Base-by-base conservation (phyloP, 2,113 vertebrate species). In the Hymenochirus boettgeri region DNA sequence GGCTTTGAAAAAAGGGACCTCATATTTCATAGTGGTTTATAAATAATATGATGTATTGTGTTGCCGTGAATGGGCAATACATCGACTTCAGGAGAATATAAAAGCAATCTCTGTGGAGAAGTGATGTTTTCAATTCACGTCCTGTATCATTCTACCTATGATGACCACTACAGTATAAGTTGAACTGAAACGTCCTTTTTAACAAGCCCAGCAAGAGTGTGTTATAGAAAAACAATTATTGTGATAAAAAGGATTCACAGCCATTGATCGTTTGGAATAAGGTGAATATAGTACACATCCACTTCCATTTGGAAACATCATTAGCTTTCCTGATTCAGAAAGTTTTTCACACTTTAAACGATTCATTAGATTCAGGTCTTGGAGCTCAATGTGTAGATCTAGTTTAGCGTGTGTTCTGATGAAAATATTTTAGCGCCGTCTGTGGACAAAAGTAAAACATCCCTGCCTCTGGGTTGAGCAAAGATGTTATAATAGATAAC, bases 301-400 rank as follows among this genome's bases (percentile, higher is more conserved):
- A 78, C 78, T 65, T 71, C 83, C 93, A 92, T 95, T 89, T 93
- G 92, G 90, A 89, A 92, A 91, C 83, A 75, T 90, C 90, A 84
- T 91, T 90, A 93, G 87, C 83, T 86, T 82, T 83, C 85, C 78
- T 76, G 70, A 80, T 87, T 89, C 88, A 80, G 92, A 91, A 96
- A 93, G 91, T 92, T 94, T 48, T 95, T 93, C 91, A 94, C 92
- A 95, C 93, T 94, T 93, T 93, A 95, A n/a, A n/a, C 86, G 90
- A 93, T 91, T 92, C 93, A 97, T 98, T 97, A 97, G 93, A 82
- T 82, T 77, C 74, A 42, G 88, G 89, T 84, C 89, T 83, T 84
- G 77, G 85, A 86, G 91, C 92, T 88, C 81, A 76, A 75, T 75
- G 66, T n/a, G 70, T 65, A n/a, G 75, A 75, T 65, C 72, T 77